phyloP scores from a whole-genome alignment of 1,140 invertebrate species.

The Dendroctonus valens region DNA sequence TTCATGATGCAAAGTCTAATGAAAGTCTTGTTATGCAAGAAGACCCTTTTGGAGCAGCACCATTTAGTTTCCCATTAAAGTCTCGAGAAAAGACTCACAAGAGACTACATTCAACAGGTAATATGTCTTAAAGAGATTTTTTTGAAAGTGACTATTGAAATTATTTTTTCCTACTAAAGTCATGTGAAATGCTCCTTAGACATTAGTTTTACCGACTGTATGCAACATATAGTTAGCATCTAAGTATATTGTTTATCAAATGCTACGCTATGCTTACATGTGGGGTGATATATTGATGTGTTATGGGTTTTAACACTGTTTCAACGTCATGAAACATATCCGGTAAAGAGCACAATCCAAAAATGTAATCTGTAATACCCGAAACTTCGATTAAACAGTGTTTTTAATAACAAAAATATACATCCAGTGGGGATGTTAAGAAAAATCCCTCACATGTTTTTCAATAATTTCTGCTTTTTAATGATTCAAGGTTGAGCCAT shows the following conservation, averaged over 20 bases:
- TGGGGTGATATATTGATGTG: background rate
- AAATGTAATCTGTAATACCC: too few species aligned
- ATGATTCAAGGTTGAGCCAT: too few species aligned
- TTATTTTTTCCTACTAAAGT: too few species aligned
- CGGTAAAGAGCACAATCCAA: too few species aligned
- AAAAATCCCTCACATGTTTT: too few species aligned
- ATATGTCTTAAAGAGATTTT: constrained; percentile 36
- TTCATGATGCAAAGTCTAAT: constrained; percentile 72
- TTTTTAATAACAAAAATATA: too few species aligned
- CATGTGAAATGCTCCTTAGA: too few species aligned
- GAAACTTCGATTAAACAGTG: too few species aligned
- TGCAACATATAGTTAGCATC: background rate
- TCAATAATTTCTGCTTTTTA: too few species aligned
- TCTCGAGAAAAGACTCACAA: constrained; percentile 43
- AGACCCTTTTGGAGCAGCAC: constrained; percentile 79
- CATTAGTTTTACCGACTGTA: too few species aligned
- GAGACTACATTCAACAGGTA: constrained; percentile 48
- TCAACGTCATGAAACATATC: too few species aligned
- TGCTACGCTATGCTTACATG: background rate
- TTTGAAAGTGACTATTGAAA: background rate
- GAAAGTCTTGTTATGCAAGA: constrained; percentile 75
- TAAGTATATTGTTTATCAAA: background rate
- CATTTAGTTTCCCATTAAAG: constrained; percentile 67
- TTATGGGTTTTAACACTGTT: background rate
- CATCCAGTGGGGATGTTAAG: too few species aligned